phyloP scores from a whole-genome alignment of 2,797 vertebrate species.

The Iguana delicatissima region DNA sequence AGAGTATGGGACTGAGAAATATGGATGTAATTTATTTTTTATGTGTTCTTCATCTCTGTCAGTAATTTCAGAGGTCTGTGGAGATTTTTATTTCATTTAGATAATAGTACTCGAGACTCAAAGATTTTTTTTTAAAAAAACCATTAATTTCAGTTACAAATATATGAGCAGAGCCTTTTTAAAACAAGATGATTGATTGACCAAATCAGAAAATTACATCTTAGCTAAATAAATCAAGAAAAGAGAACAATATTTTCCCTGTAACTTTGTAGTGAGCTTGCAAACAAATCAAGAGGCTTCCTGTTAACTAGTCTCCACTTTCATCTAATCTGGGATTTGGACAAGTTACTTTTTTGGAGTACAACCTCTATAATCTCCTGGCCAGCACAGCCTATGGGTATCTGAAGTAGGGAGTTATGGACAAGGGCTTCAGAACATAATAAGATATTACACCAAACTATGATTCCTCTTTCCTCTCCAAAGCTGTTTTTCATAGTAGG shows the following conservation, averaged over 20 bases:
- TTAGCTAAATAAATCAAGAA: not conserved
- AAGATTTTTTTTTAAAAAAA: too few relatives aligned
- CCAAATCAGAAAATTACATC: not conserved
- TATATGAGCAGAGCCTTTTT: not conserved
- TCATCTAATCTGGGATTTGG: too few relatives aligned
- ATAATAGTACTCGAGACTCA: not conserved
- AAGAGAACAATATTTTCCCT: not conserved
- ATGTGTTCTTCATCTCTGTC: not conserved
- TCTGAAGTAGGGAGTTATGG: too few relatives aligned
- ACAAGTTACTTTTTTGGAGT: too few relatives aligned
- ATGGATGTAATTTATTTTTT: not conserved
- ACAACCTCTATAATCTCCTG: too few relatives aligned
- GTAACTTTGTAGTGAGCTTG: not conserved
- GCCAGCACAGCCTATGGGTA: too few relatives aligned
- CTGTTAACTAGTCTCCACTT: too few relatives aligned
- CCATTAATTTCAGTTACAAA: not conserved
- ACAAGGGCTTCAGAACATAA: too few relatives aligned
- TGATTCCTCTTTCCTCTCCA: too few relatives aligned
- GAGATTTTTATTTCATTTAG: not conserved
- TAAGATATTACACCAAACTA: too few relatives aligned
- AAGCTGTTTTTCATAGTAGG: too few relatives aligned
- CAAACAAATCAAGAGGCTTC: too few relatives aligned
- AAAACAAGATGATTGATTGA: not conserved
- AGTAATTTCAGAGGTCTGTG: not conserved
- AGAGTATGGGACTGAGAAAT: slow-evolving; percentile 16